Evolutionary conservation across 2,113 vertebrate genomes (phyloP), one percentile per base, ranked within the genome.

Genomic region (Rhizomys pruinosus): DNA sequence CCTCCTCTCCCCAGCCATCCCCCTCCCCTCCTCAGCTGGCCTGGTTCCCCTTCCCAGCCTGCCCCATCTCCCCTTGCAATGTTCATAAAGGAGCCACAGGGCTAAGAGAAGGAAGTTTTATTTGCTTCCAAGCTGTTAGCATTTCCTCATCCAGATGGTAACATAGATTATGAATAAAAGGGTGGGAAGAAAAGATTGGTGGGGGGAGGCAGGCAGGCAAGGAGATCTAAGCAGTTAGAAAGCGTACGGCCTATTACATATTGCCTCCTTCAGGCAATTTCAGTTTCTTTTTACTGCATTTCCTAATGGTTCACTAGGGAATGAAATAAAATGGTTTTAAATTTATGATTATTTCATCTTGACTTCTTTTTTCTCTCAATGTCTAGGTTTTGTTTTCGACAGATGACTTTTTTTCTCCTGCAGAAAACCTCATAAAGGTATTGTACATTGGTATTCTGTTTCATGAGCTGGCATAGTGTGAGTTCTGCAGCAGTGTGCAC

Each of bases 381-480:
- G 57, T 92, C 77, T 64, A 97, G 96, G 25, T 89, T 93, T 89
- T 97, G 23, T 98, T 97, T 95, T 74, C 71, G 76, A 97, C 94
- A 22, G 95, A 94, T 61, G 95, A 98, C 64, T 95, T 96, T 92
- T 98, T 97, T 90, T 80, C 92, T 80, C 47, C 89, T 47, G 96
- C 96, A 55, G 97, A 98, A 95, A 97, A 98, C 84, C 87, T 97
- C 15, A 63, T 97, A 91, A 97, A 98, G 96, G 86, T 96, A 84
- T 20, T 16, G 57, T 44, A 37, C 13, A 22, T 1, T 8, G 79
- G 63, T 12, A 2, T 3, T 85, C 34, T 22, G 1, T 20, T n/a
- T 77, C 15, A 1, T 27, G 10, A 6, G 1, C 32, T 61, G 82
- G 5, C 2, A 29, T 3, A 3, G 73, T 8, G 19, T 5, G 29